Evolutionary conservation across 2,888 invertebrate genomes (phyloP).

Genomic region (Strigamia transsilvanica): DNA sequence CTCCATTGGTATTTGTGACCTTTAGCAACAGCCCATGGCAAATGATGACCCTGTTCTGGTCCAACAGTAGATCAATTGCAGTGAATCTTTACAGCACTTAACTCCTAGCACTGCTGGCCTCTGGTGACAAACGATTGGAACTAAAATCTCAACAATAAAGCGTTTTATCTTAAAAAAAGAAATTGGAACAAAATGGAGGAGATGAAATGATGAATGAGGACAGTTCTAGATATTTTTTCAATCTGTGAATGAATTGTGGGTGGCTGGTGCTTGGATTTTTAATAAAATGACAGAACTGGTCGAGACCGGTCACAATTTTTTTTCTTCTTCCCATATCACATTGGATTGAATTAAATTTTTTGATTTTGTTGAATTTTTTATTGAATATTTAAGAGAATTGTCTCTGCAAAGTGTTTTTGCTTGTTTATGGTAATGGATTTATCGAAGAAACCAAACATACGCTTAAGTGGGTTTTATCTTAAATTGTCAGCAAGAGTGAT

Average conservation of each 20-base stretch:
- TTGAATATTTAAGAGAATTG: too few relatives aligned
- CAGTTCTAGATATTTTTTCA: too few relatives aligned
- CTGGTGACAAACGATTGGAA: not conserved
- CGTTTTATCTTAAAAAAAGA: too few relatives aligned
- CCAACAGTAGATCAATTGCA: constrained; percentile 39
- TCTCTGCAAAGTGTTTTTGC: not conserved
- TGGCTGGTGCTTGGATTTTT: too few relatives aligned
- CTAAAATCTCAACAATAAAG: not conserved
- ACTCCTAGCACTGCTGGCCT: not conserved
- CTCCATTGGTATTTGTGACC: constrained; percentile 44
- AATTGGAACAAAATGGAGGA: too few relatives aligned
- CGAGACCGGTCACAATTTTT: too few relatives aligned
- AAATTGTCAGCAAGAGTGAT: not conserved
- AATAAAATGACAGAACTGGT: too few relatives aligned
- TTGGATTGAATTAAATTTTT: too few relatives aligned
- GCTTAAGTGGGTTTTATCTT: not conserved
- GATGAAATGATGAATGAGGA: too few relatives aligned
- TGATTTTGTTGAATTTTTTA: too few relatives aligned
- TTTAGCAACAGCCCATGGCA: not conserved
- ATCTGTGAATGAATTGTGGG: too few relatives aligned
- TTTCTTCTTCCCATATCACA: too few relatives aligned
- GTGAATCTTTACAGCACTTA: not conserved
- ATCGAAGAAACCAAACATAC: not conserved
- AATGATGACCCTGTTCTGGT: constrained; percentile 42
- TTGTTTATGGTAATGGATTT: constrained; percentile 8